Conservation (phyloP, 2,113 vertebrate genomes). For the Forbesichthys agassizii region DNA sequence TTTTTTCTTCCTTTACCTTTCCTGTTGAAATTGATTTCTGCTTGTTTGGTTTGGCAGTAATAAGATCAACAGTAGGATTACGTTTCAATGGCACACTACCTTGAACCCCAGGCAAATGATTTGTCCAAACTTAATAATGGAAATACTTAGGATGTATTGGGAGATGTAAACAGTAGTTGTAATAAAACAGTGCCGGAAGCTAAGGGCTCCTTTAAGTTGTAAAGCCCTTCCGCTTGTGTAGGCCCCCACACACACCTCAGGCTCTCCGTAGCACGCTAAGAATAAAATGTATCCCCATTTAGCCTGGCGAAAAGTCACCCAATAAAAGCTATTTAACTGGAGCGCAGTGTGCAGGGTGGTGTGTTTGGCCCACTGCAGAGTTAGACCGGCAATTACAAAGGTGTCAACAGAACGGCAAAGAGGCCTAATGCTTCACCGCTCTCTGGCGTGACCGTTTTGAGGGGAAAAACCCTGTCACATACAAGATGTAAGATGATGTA, state of each 20-base stretch:
- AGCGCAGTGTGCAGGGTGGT: slow-evolving; percentile 49
- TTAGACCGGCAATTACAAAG: slow-evolving; percentile 60
- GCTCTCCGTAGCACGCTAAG: slow-evolving; percentile 82
- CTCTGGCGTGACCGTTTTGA: slow-evolving; percentile 32
- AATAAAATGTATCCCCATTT: slow-evolving; percentile 90
- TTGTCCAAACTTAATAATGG: slow-evolving; percentile 98
- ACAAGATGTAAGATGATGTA: slow-evolving; percentile 24
- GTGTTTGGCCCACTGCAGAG: slow-evolving; percentile 47
- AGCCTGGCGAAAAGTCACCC: slow-evolving; percentile 79
- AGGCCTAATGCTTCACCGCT: slow-evolving; percentile 40
- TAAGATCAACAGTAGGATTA: slow-evolving; percentile 92
- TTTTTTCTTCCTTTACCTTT: slow-evolving; percentile 73
- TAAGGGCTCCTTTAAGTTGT: slow-evolving; percentile 89
- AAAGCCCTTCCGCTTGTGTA: slow-evolving; percentile 90
- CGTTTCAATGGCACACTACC: slow-evolving; percentile 92
- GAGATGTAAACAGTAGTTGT: slow-evolving; percentile 98
- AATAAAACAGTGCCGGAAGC: slow-evolving; percentile 95
- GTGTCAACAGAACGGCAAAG: slow-evolving; percentile 48
- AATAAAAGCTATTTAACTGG: slow-evolving; percentile 72
- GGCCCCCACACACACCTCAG: slow-evolving; percentile 76
- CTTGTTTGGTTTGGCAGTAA: slow-evolving; percentile 92
- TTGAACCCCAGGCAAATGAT: slow-evolving; percentile 99
- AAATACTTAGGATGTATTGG: slow-evolving; percentile 95
- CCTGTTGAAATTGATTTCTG: slow-evolving; percentile 87
- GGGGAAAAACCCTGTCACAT: slow-evolving; percentile 15